Evolutionary conservation across 2,888 invertebrate species (phyloP).

Genomic region (Chymomyza amoena): DNA sequence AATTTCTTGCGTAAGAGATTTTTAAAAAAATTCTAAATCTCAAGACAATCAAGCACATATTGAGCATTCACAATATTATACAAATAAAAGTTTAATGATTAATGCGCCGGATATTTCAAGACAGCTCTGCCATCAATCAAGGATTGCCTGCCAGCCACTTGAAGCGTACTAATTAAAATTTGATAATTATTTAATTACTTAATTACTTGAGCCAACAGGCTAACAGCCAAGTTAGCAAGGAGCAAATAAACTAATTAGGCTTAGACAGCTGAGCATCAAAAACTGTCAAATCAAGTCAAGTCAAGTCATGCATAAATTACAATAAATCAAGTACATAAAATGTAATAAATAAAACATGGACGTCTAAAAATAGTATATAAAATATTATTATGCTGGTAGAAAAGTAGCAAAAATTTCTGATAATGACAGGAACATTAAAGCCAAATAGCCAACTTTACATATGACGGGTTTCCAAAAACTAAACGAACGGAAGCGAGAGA

Average conservation of each 20-base stretch:
- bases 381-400: neutral
- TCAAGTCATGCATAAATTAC: conserved; percentile 32
- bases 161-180: neutral
- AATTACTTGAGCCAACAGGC: neutral
- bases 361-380: conserved; percentile 2
- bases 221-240: neutral
- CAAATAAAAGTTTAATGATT: neutral
- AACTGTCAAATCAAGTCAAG: conserved; percentile 20
- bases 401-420: neutral
- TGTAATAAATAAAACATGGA: conserved; percentile 2
- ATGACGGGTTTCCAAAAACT: conserved; percentile 12
- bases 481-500: too few species aligned
- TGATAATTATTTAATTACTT: neutral
- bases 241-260: neutral
- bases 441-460: conserved; percentile 23
- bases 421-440: conserved; percentile 8
- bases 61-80: neutral
- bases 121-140: neutral
- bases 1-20: too few species aligned
- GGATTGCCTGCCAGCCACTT: neutral
- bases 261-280: neutral
- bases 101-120: neutral
- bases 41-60: neutral
- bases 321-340: conserved; percentile 33
- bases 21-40: neutral